Evolutionary conservation across 2,797 vertebrate species (phyloP), one percentile per base, ranked within the genome.

Genomic region (Ambastaia sidthimunki): DNA sequence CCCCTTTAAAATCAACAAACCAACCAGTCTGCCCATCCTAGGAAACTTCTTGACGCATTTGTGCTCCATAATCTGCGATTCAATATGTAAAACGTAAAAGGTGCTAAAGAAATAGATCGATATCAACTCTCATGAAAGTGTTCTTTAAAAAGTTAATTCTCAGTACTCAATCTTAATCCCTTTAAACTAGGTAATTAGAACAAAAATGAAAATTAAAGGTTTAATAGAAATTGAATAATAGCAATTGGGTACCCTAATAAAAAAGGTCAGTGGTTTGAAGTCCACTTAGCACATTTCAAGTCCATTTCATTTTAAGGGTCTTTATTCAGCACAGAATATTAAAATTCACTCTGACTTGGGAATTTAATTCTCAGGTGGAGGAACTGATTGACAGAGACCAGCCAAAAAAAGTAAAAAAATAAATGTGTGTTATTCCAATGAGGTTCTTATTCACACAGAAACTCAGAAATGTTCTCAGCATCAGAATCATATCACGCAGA

Each of bases 281-380:
- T 62, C 54, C 47, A 72, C 59, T 55, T 65, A 63, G 57, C 52
- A 57, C 57, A 68, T 62, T 71, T 80, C 59, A 76, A 71, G 74
- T 31, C n/a, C 10, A 70, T 68, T 80, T 77, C n/a, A 47, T 54
- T 76, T 81, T 71, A 60, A 59, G 47, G 31, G 50, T 65, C 44
- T 57, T 66, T 48, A 66, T 76, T 57, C 21, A 69, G 81, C 19
- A 44, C 28, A 47, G 62, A 52, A 50, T 54, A 66, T 48, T 69
- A 71, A 34, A 59, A 67, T 84, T 78, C 37, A 73, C 55, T 82
- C 65, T 71, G 59, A 82, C 67, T 63, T 23, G 66, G 25, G 54
- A 78, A 71, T 77, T 76, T 15, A 69, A 48, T 60, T 55, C 16
- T 65, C 63, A 82, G 63, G 60, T 69, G 9, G 50, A 76, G 18